phyloP scores from a whole-genome alignment of 2,797 vertebrate genomes.

The Ctenochaetus hawaiiensis region DNA sequence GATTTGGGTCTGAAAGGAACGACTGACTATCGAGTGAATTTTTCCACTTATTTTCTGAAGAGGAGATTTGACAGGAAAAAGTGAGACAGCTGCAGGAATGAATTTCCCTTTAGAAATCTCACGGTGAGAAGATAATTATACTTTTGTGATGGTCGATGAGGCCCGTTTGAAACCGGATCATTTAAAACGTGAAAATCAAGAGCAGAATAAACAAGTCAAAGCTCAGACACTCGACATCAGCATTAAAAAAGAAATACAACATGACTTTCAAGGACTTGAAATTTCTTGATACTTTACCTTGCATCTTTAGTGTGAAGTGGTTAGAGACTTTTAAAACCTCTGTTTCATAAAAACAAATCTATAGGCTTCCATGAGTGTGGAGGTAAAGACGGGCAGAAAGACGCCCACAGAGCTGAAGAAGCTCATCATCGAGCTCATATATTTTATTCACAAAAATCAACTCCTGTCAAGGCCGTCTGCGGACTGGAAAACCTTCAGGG shows the following conservation, averaged over 20 bases:
- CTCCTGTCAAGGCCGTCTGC: neutral
- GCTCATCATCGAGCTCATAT: neutral
- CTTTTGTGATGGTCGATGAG: neutral
- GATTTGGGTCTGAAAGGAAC: slow-evolving; percentile 6
- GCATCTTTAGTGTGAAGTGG: too few species aligned
- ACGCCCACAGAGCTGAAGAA: neutral
- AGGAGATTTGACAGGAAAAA: neutral
- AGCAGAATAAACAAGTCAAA: neutral
- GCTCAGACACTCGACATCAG: neutral
- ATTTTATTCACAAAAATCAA: slow-evolving; percentile 2
- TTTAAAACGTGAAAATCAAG: too few species aligned
- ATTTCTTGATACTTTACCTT: too few species aligned
- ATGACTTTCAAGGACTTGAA: neutral
- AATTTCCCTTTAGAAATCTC: neutral
- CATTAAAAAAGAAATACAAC: neutral
- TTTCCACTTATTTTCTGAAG: neutral
- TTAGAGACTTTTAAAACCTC: too few species aligned
- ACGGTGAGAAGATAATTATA: neutral
- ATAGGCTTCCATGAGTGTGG: too few species aligned
- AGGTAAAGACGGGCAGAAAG: neutral
- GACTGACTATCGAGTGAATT: neutral
- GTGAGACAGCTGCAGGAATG: neutral
- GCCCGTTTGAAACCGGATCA: neutral
- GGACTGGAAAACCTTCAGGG: neutral
- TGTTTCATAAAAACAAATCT: too few species aligned